phyloP scores from a whole-genome alignment of 2,888 invertebrate genomes.

The Harmothoe impar region DNA sequence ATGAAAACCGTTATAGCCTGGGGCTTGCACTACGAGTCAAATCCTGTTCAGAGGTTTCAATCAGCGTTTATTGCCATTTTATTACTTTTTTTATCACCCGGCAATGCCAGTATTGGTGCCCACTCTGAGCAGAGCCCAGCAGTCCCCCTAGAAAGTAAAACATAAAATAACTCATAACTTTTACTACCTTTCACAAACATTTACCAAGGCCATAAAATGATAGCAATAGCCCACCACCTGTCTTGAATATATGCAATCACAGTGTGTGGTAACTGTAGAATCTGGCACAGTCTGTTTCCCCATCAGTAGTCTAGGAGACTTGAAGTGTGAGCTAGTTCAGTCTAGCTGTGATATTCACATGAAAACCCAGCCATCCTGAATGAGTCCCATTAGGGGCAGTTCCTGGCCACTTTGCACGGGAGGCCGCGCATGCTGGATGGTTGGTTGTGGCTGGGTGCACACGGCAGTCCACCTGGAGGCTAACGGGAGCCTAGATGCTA shows the following conservation, averaged over 20 bases:
- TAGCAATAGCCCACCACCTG: background rate
- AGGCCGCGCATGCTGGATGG: background rate
- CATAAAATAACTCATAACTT: slow-evolving; percentile 11
- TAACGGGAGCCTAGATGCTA: background rate
- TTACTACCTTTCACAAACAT: slow-evolving; percentile 19
- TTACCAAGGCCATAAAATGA: background rate
- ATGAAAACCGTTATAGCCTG: too few species aligned
- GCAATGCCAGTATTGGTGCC: background rate
- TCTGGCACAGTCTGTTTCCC: background rate
- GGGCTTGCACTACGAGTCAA: background rate
- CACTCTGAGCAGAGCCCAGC: background rate
- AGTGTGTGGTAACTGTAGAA: background rate
- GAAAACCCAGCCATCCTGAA: background rate
- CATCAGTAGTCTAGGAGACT: slow-evolving; percentile 11
- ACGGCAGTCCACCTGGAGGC: background rate
- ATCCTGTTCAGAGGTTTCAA: background rate
- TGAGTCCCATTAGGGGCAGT: background rate
- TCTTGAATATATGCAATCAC: background rate
- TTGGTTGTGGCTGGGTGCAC: background rate
- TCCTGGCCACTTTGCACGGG: background rate
- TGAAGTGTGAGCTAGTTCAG: background rate
- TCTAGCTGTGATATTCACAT: background rate
- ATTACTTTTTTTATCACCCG: background rate
- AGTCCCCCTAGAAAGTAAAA: background rate
- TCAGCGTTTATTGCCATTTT: slow-evolving; percentile 6